Conservation (phyloP, 2,888 invertebrate species). For the Drosophila meridionalis region DNA sequence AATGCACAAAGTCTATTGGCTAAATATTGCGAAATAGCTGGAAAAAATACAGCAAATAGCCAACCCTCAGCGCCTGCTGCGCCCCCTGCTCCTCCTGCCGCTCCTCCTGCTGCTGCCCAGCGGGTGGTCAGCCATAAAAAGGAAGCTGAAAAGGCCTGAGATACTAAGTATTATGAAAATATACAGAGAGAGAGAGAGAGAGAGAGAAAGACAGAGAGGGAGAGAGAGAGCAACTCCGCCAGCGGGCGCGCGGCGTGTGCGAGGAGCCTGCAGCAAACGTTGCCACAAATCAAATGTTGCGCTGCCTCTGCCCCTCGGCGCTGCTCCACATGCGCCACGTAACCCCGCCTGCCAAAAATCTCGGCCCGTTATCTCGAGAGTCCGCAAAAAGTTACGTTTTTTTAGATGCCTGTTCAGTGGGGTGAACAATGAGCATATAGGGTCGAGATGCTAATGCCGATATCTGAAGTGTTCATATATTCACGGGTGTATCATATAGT, state of each 20-base stretch:
- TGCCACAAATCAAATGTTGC: conserved; percentile 74
- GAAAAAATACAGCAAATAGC: not conserved
- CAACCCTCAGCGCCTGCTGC: not conserved
- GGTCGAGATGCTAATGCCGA: not conserved
- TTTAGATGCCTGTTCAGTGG: not conserved
- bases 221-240: not conserved
- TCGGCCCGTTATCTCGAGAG: conserved; percentile 58
- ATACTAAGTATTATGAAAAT: conserved; percentile 30
- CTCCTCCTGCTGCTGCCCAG: conserved; percentile 5
- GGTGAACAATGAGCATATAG: not conserved
- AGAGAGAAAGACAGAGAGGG: not conserved
- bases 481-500: too few species aligned
- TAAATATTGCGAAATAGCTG: conserved; percentile 63
- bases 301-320: conserved; percentile 5
- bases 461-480: too few species aligned
- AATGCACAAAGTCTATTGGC: conserved; percentile 72
- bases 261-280: conserved; percentile 69
- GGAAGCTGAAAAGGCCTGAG: conserved; percentile 10
- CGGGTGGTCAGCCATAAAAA: conserved; percentile 59
- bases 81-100: not conserved
- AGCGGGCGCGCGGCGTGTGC: not conserved
- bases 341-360: conserved; percentile 50
- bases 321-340: not conserved
- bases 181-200: not conserved
- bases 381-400: conserved; percentile 28